Evolutionary conservation across 2,113 vertebrate genomes (phyloP), one percentile per base, ranked within the genome.

Genomic region (Mohoua ochrocephala): DNA sequence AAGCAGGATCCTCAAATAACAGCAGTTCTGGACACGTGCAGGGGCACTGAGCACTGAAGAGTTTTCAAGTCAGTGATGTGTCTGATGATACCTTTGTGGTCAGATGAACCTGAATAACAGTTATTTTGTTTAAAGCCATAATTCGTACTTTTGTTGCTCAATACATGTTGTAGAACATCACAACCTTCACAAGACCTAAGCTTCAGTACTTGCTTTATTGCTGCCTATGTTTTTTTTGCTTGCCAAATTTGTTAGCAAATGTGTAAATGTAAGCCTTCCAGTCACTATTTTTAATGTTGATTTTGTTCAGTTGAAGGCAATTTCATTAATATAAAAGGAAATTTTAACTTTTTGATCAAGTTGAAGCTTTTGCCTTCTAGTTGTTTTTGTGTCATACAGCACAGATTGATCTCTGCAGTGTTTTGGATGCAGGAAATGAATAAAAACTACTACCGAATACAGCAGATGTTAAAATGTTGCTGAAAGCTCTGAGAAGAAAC

Each of bases 391-490:
- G 27, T 57, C 64, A 86, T 35, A 57, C 31, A 50, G 35, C 63
- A 88, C 24, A 92, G 45, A 87, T 31, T 95, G 50, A 85, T 88
- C 50, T 91, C 57, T 77, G n/a, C 42, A 45, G 59, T 80, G 23
- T 59, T 86, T 67, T 39, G 28, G 65, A 65, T 84, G 35, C 33
- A 4, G 1, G 59, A 95, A 89, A 89, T 63, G 21, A 53, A 95
- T 73, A 74, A 81, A 94, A 83, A 28, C 21, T 52, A 24, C 6
- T 57, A 67, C 45, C 54, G 83, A 92, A 86, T 77, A 69, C 10
- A 91, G 63, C 54, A 91, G 91, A 91, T 93, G 63, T 54, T 56
- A 77, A 92, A 92, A 88, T 59, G n/a, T 71, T 82, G 85, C 76
- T 91, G 59, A 76, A 88, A 86, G 50, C 59, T 77, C 39, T 61